These are phyloP conservation scores for Dryomyza anilis DNA, from an alignment of 2,888 invertebrate genomes.

Conservation along the genomic window DNA sequence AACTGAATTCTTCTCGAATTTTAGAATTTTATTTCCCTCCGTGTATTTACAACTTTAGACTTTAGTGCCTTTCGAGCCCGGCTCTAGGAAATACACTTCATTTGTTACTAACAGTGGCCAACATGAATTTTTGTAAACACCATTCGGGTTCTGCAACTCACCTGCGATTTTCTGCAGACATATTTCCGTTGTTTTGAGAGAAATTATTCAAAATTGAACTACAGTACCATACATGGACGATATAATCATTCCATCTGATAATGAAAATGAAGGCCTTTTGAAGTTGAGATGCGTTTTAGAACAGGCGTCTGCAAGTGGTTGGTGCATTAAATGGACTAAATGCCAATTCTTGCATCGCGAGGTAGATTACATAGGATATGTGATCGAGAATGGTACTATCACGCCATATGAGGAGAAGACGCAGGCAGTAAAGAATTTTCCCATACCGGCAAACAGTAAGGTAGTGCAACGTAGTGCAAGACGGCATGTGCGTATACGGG, in stretches of 20 bases:
- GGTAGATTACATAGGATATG: conserved; percentile 34
- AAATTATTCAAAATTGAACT: conserved; percentile 5
- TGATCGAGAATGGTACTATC: conserved; percentile 25
- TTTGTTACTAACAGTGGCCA: conserved; percentile 31
- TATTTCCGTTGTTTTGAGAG: conserved; percentile 15
- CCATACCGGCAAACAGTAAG: conserved; percentile 19
- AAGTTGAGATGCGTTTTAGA: conserved; percentile 6
- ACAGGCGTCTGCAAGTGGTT: conserved; percentile 15
- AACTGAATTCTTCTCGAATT: too few species aligned
- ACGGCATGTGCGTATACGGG: conserved; percentile 20
- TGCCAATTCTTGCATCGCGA: conserved; percentile 28
- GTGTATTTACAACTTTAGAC: too few species aligned
- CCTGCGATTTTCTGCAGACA: conserved; percentile 24
- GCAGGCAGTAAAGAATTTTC: conserved; percentile 19
- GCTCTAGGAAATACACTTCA: conserved; percentile 28
- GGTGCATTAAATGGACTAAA: conserved; percentile 32
- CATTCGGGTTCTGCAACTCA: conserved; percentile 25
- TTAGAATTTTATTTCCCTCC: too few species aligned
- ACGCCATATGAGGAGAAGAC: conserved; percentile 29
- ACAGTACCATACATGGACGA: conserved; percentile 29
- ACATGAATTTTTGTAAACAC: conserved; percentile 29
- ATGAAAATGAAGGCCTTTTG: conserved; percentile 22
- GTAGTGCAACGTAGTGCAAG: conserved; percentile 30
- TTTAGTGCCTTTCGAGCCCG: conserved; percentile 36
- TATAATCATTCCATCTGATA: conserved; percentile 27